Percentiles rank a stretch among this genome's conserved stretches.
These are phyloP conservation scores for Zaprionus capensis DNA, from an alignment of 1,140 invertebrate genomes.

Conservation along the genomic window DNA sequence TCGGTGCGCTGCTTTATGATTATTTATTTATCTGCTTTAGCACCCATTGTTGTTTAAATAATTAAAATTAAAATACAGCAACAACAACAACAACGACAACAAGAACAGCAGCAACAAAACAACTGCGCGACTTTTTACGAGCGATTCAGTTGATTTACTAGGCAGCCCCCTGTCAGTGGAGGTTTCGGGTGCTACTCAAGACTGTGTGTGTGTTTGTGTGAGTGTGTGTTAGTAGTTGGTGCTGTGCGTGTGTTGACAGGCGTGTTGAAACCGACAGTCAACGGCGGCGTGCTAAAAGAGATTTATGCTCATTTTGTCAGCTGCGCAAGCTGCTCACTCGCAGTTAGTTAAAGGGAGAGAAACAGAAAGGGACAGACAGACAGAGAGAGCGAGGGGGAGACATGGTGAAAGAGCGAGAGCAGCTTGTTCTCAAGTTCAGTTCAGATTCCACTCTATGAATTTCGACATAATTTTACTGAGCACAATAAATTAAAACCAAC, in stretches of 20 bases:
- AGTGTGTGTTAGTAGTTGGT: constrained; percentile 18
- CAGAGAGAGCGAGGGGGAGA: not conserved
- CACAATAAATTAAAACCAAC: constrained; percentile 60
- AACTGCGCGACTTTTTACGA: constrained; percentile 75
- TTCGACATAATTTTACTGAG: constrained; percentile 69
- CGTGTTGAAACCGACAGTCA: constrained; percentile 80
- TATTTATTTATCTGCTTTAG: constrained; percentile 80
- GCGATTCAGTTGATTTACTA: constrained; percentile 81
- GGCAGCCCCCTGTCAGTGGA: constrained; percentile 64
- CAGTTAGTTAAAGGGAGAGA: not conserved
- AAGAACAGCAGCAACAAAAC: constrained; percentile 44
- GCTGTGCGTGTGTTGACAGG: constrained; percentile 66
- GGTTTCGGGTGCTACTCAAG: constrained; percentile 41
- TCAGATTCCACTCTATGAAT: constrained; percentile 55
- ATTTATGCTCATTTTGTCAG: constrained; percentile 81
- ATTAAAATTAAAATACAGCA: constrained; percentile 66
- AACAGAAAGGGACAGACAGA: not conserved
- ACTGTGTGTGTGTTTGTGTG: constrained; percentile 14
- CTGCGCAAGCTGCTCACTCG: constrained; percentile 54
- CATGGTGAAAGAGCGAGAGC: not conserved
- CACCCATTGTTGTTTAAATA: constrained; percentile 82
- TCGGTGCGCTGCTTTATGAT: constrained; percentile 58
- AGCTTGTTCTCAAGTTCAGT: constrained; percentile 44
- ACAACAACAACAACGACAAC: constrained; percentile 32
- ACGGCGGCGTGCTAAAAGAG: constrained; percentile 75